Conservation (phyloP, 2,113 vertebrate species). For the Ictalurus furcatus region DNA sequence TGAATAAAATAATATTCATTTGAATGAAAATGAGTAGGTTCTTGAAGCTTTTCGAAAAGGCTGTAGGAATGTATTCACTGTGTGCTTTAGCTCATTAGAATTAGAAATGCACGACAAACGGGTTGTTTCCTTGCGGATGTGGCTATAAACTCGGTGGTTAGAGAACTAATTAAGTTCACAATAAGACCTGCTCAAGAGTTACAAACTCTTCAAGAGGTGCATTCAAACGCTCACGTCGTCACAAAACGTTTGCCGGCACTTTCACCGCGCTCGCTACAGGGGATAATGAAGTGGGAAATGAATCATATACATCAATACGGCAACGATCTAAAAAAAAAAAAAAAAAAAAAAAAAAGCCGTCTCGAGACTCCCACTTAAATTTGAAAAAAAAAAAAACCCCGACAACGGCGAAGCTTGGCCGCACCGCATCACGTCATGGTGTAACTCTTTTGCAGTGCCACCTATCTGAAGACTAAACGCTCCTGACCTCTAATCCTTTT, state of each 20-base stretch:
- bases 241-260: background rate
- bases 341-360: constrained; percentile 17
- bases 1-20: background rate
- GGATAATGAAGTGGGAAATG: constrained; percentile 29
- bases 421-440: constrained; percentile 32
- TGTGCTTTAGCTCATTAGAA: background rate
- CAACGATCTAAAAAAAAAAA: background rate
- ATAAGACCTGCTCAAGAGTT: constrained; percentile 32
- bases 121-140: constrained; percentile 23
- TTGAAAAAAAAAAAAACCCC: too few species aligned
- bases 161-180: constrained; percentile 35
- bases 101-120: background rate
- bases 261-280: background rate
- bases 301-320: background rate
- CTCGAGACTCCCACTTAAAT: background rate
- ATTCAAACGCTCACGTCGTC: constrained; percentile 2
- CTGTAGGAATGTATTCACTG: background rate
- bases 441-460: constrained; percentile 26
- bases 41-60: background rate
- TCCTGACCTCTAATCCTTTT: constrained; percentile 65
- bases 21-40: background rate
- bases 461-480: constrained; percentile 58
- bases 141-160: background rate
- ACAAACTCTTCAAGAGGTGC: constrained; percentile 2
- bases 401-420: background rate